Percentiles rank a stretch among this genome's conserved stretches.
phyloP scores from a whole-genome alignment of 2,888 invertebrate genomes.

The Eremobia ochroleuca region DNA sequence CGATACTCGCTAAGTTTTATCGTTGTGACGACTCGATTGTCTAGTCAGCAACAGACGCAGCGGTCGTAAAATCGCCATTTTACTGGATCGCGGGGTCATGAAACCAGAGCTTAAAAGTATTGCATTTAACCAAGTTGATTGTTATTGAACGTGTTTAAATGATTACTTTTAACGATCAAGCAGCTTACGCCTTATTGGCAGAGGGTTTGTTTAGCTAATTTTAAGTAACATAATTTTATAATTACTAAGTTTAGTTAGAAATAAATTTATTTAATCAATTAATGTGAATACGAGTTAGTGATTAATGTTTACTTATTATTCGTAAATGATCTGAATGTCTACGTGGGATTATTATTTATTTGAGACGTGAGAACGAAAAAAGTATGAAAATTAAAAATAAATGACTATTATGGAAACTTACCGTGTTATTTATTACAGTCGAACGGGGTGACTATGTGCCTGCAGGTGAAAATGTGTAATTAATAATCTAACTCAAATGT shows the following conservation, averaged over 20 bases:
- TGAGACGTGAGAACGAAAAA: constrained; percentile 69
- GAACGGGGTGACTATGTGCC: no score
- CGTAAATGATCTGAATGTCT: constrained; percentile 79
- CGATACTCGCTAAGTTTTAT: constrained; percentile 64
- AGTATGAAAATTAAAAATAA: constrained; percentile 65
- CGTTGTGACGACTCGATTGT: constrained; percentile 74
- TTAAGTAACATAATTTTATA: constrained; percentile 66
- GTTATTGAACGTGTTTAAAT: constrained; percentile 55
- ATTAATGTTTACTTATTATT: constrained; percentile 69
- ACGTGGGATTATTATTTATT: constrained; percentile 77
- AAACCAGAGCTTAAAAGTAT: constrained; percentile 70
- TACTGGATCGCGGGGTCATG: constrained; percentile 67
- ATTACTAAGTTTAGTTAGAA: constrained; percentile 63
- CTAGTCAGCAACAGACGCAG: constrained; percentile 79
- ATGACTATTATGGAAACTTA: constrained; percentile 45
- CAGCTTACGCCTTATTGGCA: constrained; percentile 74
- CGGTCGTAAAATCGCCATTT: constrained; percentile 70
- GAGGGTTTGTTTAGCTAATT: constrained; percentile 69
- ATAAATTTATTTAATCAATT: constrained; percentile 65
- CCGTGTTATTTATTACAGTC: constrained; percentile 57
- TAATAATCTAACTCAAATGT: no score
- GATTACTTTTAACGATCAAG: constrained; percentile 72
- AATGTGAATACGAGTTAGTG: constrained; percentile 67
- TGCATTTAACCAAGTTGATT: constrained; percentile 59
- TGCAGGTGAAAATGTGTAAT: no score